phyloP scores from a whole-genome alignment of 2,888 invertebrate genomes.

The Reticulitermes lucifugus region DNA sequence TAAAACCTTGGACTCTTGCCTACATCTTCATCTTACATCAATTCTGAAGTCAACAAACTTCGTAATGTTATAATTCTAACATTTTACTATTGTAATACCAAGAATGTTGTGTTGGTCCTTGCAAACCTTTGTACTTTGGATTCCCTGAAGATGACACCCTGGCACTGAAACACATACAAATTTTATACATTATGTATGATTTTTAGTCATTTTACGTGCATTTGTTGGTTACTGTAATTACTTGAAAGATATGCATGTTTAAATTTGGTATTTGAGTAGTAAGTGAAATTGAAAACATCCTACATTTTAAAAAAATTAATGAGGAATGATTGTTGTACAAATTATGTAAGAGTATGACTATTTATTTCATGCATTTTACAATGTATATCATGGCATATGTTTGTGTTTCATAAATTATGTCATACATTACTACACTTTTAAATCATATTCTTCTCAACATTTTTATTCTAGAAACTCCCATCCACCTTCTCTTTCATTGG shows the following conservation, averaged over 20 bases:
- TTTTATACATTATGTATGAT: no score
- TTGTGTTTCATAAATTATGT: neutral
- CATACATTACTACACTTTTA: neutral
- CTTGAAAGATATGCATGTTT: neutral
- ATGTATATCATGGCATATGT: constrained; percentile 6
- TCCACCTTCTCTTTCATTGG: neutral
- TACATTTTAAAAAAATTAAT: neutral
- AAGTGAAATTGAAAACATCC: neutral
- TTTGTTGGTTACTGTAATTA: no score
- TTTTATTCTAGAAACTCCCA: neutral
- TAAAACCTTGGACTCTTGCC: no score
- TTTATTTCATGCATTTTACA: constrained; percentile 42
- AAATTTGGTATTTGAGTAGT: constrained; percentile 46
- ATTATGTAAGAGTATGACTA: constrained; percentile 27
- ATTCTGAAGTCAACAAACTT: no score
- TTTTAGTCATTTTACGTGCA: no score
- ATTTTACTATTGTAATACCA: no score
- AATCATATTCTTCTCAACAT: neutral
- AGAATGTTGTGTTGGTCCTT: no score
- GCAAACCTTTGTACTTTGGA: no score
- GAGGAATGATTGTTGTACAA: constrained; percentile 39
- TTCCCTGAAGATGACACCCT: no score
- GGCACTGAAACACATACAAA: no score
- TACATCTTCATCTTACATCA: no score
- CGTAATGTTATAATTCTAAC: no score